phyloP scores from a whole-genome alignment of 2,888 invertebrate genomes.

The Diploptera punctata region DNA sequence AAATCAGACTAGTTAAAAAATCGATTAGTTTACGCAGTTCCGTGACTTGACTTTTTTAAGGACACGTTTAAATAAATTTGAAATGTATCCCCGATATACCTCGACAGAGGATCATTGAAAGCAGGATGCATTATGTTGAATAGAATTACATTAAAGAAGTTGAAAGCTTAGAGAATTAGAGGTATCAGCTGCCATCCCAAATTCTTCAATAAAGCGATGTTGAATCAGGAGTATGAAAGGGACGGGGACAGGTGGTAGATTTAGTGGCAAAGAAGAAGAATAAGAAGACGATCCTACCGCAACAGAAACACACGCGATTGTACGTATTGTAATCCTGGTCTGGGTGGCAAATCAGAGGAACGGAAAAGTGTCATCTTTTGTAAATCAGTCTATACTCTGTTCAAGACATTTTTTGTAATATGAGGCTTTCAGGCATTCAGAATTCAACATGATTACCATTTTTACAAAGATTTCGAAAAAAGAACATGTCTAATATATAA shows the following conservation, averaged over 20 bases:
- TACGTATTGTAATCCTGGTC: constrained; percentile 5
- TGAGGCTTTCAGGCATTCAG: too few species aligned
- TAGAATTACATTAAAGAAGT: too few species aligned
- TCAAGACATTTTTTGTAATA: not conserved
- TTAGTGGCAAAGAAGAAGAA: not conserved
- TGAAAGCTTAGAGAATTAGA: not conserved
- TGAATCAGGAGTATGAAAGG: not conserved
- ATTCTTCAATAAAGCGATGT: not conserved
- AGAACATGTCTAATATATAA: too few species aligned
- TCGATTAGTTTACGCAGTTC: too few species aligned
- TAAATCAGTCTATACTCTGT: not conserved
- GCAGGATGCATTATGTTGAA: too few species aligned
- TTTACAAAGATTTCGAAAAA: too few species aligned
- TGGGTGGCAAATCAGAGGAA: not conserved
- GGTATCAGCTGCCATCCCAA: not conserved
- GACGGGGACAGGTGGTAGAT: constrained; percentile 16
- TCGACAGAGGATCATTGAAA: too few species aligned
- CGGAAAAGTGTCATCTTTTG: constrained; percentile 10
- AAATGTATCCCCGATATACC: too few species aligned
- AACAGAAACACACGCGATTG: constrained; percentile 23
- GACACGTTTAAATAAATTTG: too few species aligned
- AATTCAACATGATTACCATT: too few species aligned
- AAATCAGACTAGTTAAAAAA: too few species aligned
- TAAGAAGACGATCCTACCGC: constrained; percentile 21
- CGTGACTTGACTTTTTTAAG: too few species aligned